Base-by-base conservation (phyloP, 2,888 invertebrate genomes). In the Cheilosia variabilis region DNA sequence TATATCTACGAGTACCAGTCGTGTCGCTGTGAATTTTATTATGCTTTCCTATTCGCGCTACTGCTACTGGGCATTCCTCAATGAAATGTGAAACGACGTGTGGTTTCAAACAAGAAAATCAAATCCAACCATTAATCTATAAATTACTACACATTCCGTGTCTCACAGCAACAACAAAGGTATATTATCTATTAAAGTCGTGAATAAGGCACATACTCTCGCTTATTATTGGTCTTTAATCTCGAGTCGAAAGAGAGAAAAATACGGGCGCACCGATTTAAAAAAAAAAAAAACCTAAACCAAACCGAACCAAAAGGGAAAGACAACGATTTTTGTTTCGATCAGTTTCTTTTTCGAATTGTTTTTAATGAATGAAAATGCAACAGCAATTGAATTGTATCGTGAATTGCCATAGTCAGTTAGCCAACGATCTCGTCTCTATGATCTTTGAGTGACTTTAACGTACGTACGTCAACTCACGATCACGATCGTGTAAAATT, bases 401-500 rank as follows among this genome's bases (percentile, higher is more conserved):
- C 76, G 75, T 75, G 75, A 53, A 75, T 79, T 66, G 71, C 65
- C 50, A 60, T 24, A 69, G 62, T 57, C 63, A 77, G 58, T 69
- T 60, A 53, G 71, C 53, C 65, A 76, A 77, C 80, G 72, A 80
- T 86, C 76, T 66, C 47, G 47, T 58, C 81, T 86, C 81, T 63
- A 77, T 81, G 80, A 80, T 86, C 86, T 81, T 81, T 86, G 72
- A 86, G 52, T 86, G 80, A 86, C 86, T 86, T 80, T 77, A 60
- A 68, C 72, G 58, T 52, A 68, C 72, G 58, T 58, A 68, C 80
- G 68, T 86, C 80, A 80, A 81, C 76, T 86, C 81, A 77, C 81
- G 86, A 86, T 81, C 86, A 81, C 86, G 80, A 80, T 81, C 72
- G 80, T 77, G 86, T 86, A 86, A 76, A 68, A 76, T 76, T 80